Evolutionary conservation across 2,113 vertebrate species (phyloP).

Genomic region (Edolisoma coerulescens): DNA sequence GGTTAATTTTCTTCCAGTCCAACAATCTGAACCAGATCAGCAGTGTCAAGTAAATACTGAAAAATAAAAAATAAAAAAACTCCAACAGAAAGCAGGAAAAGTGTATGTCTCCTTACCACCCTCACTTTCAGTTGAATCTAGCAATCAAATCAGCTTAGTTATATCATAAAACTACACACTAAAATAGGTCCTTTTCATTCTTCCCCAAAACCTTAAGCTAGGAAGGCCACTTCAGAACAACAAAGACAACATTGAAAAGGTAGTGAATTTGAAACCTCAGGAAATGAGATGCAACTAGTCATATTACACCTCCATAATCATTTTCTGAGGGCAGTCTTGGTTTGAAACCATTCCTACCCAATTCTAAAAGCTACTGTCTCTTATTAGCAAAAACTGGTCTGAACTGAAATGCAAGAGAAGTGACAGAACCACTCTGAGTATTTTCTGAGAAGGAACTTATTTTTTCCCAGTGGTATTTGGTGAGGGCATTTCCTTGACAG

Average conservation of each 20-base stretch:
- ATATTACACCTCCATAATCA: neutral
- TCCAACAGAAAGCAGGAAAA: neutral
- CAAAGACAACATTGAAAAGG: neutral
- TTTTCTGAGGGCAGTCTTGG: neutral
- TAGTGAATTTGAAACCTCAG: neutral
- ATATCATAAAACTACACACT: neutral
- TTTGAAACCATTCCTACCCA: neutral
- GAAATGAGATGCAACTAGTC: neutral
- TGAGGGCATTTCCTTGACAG: constrained; percentile 4
- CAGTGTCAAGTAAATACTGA: neutral
- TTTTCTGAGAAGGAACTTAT: neutral
- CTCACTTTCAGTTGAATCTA: neutral
- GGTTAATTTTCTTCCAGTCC: neutral
- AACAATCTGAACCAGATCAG: neutral
- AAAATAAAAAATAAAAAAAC: no score
- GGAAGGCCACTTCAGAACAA: neutral
- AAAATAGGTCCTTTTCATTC: neutral
- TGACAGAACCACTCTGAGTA: neutral
- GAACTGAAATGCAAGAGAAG: neutral
- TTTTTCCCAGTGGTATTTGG: neutral
- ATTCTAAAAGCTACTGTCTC: neutral
- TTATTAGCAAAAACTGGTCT: neutral
- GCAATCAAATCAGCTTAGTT: neutral
- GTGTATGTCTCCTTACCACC: neutral
- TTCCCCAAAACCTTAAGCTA: neutral